These are phyloP conservation scores for Brachionus rubens DNA, from an alignment of 1,140 invertebrate genomes.

Conservation along the genomic window DNA sequence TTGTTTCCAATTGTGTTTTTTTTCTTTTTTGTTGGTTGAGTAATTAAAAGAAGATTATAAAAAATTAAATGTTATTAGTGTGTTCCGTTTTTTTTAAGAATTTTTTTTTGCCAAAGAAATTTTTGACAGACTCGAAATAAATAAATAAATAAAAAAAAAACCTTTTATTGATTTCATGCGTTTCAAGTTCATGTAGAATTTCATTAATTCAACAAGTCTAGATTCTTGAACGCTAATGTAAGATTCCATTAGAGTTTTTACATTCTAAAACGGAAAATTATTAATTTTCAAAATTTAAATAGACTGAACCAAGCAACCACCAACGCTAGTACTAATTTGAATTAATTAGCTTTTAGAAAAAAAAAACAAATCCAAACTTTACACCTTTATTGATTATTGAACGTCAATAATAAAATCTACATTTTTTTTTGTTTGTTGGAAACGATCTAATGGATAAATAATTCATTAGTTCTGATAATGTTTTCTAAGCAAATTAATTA, in stretches of 20 bases:
- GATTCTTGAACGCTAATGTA: background rate
- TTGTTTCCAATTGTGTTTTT: too few relatives aligned
- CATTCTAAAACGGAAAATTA: constrained; percentile 15
- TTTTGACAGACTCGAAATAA: too few relatives aligned
- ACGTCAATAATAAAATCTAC: too few relatives aligned
- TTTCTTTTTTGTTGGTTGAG: background rate
- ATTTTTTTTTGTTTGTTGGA: too few relatives aligned
- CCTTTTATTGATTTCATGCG: constrained; percentile 26
- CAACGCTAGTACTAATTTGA: background rate
- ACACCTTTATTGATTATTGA: too few relatives aligned
- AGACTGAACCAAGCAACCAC: background rate
- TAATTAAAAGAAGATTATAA: constrained; percentile 27
- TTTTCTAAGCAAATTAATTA: too few relatives aligned
- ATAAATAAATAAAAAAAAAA: background rate
- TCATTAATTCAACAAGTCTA: constrained; percentile 15
- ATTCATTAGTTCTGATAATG: too few relatives aligned
- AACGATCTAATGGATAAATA: too few relatives aligned
- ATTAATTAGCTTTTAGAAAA: too few relatives aligned
- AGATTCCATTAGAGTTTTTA: constrained; percentile 21
- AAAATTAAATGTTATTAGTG: background rate
- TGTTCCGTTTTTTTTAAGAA: constrained; percentile 16
- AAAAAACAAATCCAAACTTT: too few relatives aligned
- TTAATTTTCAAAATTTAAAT: background rate
- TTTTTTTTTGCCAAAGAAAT: too few relatives aligned
- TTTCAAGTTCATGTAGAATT: constrained; percentile 11